Conservation (phyloP, 2,888 invertebrate species). For the Scaptomyza reducta region DNA sequence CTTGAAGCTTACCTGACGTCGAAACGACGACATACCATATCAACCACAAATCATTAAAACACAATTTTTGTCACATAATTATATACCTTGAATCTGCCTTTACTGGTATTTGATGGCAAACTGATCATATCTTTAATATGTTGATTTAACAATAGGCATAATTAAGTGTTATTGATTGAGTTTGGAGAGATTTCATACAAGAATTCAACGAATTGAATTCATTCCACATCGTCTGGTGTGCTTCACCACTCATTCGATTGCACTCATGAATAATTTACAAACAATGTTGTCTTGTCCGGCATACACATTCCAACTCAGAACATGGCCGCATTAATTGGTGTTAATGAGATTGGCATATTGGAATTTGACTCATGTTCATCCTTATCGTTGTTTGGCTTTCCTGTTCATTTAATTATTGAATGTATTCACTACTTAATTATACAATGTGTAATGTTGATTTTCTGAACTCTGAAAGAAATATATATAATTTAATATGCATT, state of each 20-base stretch:
- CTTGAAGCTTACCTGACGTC: too few relatives aligned
- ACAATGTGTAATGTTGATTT: not conserved
- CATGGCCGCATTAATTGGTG: slow-evolving; percentile 35
- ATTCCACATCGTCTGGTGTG: not conserved
- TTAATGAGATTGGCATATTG: slow-evolving; percentile 44
- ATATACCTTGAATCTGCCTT: too few relatives aligned
- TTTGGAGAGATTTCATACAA: not conserved
- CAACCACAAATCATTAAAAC: too few relatives aligned
- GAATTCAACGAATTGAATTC: not conserved
- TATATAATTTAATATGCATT: not conserved
- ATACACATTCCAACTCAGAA: not conserved
- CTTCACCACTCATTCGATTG: not conserved
- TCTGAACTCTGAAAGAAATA: not conserved
- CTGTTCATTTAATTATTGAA: not conserved
- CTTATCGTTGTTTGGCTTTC: not conserved
- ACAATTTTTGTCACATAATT: not conserved
- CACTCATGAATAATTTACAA: not conserved
- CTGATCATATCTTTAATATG: not conserved
- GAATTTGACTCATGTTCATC: not conserved
- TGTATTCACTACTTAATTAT: not conserved
- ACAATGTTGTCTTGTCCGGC: not conserved
- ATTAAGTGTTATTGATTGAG: not conserved
- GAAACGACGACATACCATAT: too few relatives aligned
- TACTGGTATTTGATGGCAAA: too few relatives aligned
- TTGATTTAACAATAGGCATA: not conserved